Base-by-base conservation (phyloP, 1,140 invertebrate genomes). In the Cyclina sinensis region DNA sequence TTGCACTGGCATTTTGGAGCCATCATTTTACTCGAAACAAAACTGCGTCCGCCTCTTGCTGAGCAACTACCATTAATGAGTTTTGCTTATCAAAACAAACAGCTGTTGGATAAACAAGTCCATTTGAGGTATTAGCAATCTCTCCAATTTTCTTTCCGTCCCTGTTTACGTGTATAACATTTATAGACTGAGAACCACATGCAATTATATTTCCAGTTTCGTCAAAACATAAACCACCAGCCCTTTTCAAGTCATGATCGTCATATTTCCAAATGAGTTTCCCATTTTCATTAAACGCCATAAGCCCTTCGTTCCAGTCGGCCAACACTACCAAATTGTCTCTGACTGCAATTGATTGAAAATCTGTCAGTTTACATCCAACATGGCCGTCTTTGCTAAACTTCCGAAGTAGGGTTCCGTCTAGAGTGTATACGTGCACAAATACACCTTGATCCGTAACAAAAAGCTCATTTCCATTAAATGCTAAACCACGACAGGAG, bases 361-460 rank as follows among this genome's bases (percentile, higher is more conserved):
- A 74, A 46, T 74, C 70, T 11, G 70, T 24, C 37, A 39, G 70
- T 11, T 21, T 35, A 16, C 3, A 5, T 39, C 46, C 32, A 1
- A 9, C 30, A 16, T 14, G 27, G 16, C 32, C 37, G 30, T 74
- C 70, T 37, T 39, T 74, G 35, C 32, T 39, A 46, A 74, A 43
- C n/a, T 74, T 74, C 16, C 5, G 39, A 9, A 74, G 18, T n/a
- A 74, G 37, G 16, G 39, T 74, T 16, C 70, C 70, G 27, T 74
- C 39, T 12, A 74, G 35, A 43, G 4, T 74, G n/a, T 74, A 74
- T 18, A 74, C 37, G 46, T 74, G 46, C 11, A 74, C n/a, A 24
- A 43, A 74, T 46, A 74, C 37, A 12, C 70, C 70, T 39, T 74
- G 70, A 46, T 74, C 70, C 21, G 70, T 46, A 18, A 74, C 70